Conservation (phyloP, 2,797 vertebrate genomes). For the Eupleurogrammus muticus region DNA sequence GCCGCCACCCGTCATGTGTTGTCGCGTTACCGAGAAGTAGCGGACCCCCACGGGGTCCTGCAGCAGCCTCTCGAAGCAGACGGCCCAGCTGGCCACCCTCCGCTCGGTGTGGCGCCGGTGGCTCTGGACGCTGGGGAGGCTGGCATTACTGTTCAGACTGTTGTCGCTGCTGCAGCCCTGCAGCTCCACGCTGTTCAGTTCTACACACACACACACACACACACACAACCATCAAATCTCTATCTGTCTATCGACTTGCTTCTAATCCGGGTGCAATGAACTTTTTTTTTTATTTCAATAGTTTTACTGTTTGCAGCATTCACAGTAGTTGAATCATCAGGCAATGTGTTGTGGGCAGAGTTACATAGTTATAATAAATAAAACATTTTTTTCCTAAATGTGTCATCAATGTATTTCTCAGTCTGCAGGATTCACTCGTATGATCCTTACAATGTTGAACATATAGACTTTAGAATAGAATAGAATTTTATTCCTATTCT, state of each 20-base stretch:
- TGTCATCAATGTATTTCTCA: not conserved
- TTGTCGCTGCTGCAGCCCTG: conserved; percentile 95
- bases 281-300: not conserved
- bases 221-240: not conserved
- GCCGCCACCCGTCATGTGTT: not conserved
- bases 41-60: conserved; percentile 93
- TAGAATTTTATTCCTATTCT: too few relatives aligned
- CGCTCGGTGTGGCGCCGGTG: conserved; percentile 92
- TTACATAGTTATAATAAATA: not conserved
- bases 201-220: conserved; percentile 72
- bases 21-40: conserved; percentile 93
- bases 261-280: not conserved
- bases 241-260: too few relatives aligned
- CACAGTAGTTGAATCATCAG: not conserved
- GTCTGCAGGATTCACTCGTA: not conserved
- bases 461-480: not conserved
- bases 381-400: not conserved
- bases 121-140: conserved; percentile 96
- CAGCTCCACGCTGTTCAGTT: conserved; percentile 93
- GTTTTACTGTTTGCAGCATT: not conserved
- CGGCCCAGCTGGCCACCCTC: conserved; percentile 96
- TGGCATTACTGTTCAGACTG: conserved; percentile 98
- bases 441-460: not conserved
- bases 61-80: conserved; percentile 96
- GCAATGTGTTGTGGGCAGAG: not conserved